A percentile compares a stretch with the other conserved stretches of the same genome.
These are phyloP conservation scores for Semaprochilodus insignis DNA, from an alignment of 2,797 vertebrate species.

Conservation along the genomic window DNA sequence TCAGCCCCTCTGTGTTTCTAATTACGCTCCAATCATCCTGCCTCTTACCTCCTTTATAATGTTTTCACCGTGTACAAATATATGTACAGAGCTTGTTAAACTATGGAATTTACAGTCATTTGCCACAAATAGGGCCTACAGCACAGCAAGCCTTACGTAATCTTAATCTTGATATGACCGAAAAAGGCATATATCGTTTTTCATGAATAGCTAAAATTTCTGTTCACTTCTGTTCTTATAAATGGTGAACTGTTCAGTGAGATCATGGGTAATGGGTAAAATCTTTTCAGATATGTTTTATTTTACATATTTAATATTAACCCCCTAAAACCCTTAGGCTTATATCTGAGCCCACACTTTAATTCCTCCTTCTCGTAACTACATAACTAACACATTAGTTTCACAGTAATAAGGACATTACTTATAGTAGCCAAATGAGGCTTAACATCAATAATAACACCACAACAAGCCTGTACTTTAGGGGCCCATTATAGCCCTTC, in stretches of 20 bases:
- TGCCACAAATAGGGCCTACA: not conserved
- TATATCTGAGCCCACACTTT: not conserved
- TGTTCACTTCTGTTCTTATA: no score
- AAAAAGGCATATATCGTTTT: not conserved
- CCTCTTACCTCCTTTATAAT: slow-evolving; percentile 46
- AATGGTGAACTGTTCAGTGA: not conserved
- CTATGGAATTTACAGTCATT: slow-evolving; percentile 26
- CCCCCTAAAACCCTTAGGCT: not conserved
- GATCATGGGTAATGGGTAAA: not conserved
- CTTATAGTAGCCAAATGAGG: not conserved
- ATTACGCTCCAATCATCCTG: slow-evolving; percentile 49
- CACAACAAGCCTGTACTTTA: not conserved
- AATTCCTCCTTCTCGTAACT: not conserved
- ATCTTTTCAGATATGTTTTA: not conserved
- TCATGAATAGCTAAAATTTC: no score
- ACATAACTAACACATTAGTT: no score
- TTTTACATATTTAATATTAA: not conserved
- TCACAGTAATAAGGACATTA: not conserved
- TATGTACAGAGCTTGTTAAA: slow-evolving; percentile 51
- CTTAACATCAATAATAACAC: not conserved
- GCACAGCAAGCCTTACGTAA: not conserved
- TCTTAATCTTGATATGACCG: not conserved
- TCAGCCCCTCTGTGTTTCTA: slow-evolving; percentile 50
- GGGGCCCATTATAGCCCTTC: no score
- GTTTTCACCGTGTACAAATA: slow-evolving; percentile 48